Conservation (phyloP, 2,888 invertebrate genomes). For the Meghimatium bilineatum region DNA sequence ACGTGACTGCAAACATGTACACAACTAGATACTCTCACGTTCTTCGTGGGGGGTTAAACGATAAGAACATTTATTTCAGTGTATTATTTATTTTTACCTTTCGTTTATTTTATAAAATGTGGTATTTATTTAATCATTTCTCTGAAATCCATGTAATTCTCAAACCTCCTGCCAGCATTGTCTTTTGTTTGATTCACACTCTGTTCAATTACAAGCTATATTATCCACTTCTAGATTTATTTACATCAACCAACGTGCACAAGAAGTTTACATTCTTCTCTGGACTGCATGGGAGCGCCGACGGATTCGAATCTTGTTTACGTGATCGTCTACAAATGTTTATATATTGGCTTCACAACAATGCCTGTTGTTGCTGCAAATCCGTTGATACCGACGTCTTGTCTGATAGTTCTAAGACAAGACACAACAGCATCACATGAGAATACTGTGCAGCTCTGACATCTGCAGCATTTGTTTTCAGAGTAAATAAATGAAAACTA, state of each 20-base stretch:
- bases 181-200: background rate
- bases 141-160: background rate
- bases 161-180: background rate
- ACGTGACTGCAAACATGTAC: too few species aligned
- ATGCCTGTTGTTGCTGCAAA: slow-evolving; percentile 9
- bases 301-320: slow-evolving; percentile 10
- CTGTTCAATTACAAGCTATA: background rate
- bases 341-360: background rate
- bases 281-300: background rate
- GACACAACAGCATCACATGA: background rate
- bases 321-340: background rate
- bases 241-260: background rate
- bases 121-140: background rate
- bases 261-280: background rate
- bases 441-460: background rate
- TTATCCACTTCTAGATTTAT: background rate
- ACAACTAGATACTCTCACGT: too few species aligned
- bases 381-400: background rate
- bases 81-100: too few species aligned
- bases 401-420: background rate
- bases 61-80: too few species aligned
- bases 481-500: background rate
- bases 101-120: background rate
- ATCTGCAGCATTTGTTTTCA: background rate
- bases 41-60: too few species aligned